These are phyloP conservation scores for Circaetus gallicus DNA, from an alignment of 2,113 vertebrate species.

Conservation along the genomic window DNA sequence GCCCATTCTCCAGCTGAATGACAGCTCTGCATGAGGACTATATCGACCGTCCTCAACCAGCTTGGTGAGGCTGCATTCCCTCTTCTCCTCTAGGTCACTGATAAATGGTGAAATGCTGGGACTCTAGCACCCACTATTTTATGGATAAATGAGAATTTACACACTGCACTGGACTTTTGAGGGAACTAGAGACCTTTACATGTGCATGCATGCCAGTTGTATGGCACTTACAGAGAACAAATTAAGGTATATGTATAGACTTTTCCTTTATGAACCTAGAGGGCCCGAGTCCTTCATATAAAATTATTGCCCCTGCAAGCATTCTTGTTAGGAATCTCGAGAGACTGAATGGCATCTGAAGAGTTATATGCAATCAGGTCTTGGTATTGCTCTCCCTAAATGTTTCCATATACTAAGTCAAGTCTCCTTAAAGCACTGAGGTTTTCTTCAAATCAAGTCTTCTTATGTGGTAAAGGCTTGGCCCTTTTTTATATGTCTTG, in stretches of 20 bases:
- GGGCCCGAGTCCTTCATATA: background rate
- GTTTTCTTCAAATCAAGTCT: background rate
- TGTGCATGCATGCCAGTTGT: background rate
- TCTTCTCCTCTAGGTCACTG: background rate
- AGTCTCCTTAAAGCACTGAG: background rate
- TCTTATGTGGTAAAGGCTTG: background rate
- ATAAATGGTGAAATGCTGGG: background rate
- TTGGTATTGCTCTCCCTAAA: background rate
- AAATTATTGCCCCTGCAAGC: background rate
- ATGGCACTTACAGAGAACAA: background rate
- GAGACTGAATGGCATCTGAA: background rate
- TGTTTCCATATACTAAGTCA: background rate
- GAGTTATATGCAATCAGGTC: background rate
- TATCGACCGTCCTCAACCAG: background rate
- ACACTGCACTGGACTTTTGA: background rate
- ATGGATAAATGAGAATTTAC: background rate
- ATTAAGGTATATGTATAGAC: background rate
- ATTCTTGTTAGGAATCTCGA: background rate
- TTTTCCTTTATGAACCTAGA: background rate
- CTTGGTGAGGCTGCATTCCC: background rate
- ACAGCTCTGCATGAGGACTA: background rate
- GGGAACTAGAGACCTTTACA: background rate
- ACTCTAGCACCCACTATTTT: background rate
- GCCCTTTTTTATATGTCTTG: background rate
- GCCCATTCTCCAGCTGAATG: background rate